A percentile compares a stretch with the other conserved stretches of the same genome.
Evolutionary conservation across 2,888 invertebrate genomes (phyloP).

Genomic region (Pristionchus arcanus): DNA sequence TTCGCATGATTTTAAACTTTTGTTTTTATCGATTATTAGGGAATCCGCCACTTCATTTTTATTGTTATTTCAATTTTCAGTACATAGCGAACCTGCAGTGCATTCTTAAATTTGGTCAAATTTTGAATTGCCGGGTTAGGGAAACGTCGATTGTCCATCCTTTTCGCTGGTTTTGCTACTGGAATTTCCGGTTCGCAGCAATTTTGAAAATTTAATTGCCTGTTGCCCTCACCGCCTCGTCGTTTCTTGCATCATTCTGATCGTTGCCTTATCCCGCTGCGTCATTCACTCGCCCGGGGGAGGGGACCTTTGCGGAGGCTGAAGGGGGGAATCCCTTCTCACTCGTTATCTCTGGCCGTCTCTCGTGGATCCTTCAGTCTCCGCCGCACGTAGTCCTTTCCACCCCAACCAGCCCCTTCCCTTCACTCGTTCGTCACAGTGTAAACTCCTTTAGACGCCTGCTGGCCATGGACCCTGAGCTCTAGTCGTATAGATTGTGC

Average conservation of each 20-base stretch:
- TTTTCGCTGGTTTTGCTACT: neutral
- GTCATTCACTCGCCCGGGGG: neutral
- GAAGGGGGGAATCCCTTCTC: neutral
- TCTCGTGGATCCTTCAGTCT: neutral
- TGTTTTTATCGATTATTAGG: neutral
- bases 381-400: neutral
- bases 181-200: neutral
- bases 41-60: too few relatives aligned
- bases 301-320: neutral
- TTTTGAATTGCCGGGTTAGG: neutral
- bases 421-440: neutral
- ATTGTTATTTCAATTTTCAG: too few relatives aligned
- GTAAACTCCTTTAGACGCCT: constrained; percentile 53
- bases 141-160: neutral
- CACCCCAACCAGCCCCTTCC: neutral
- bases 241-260: constrained; percentile 8
- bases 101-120: too few relatives aligned
- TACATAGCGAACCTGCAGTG: too few relatives aligned
- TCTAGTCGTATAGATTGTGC: constrained; percentile 4
- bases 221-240: neutral
- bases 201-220: neutral
- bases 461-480: neutral
- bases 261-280: neutral
- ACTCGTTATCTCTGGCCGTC: neutral
- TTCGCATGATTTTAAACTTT: too few relatives aligned